Base-by-base conservation (phyloP, 2,888 invertebrate genomes). In the Leptopilina syphax region DNA sequence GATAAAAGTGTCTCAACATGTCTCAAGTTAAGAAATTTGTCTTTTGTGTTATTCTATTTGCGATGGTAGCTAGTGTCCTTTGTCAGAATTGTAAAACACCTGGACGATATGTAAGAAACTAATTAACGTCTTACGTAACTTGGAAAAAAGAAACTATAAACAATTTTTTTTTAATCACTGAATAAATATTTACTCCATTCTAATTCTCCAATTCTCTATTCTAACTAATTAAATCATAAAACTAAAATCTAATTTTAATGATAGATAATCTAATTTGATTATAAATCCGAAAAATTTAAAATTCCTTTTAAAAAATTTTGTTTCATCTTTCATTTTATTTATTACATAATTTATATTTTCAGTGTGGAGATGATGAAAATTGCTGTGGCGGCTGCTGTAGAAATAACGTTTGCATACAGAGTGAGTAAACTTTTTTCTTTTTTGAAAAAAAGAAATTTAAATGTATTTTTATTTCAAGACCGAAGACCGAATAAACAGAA, bases 341-440 rank as follows among this genome's bases (percentile, higher is more conserved):
- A 66, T 65, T 18, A 34, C 34, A 34, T 34, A 34, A 34, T 60
- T 60, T 60, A 7, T 7, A 60, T 77, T 91, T 92, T 9, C 89
- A 93, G 93, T 93, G 93, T 81, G 87, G 86, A 1, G 93, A 93
- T 83, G 92, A 93, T 78, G 93, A 93, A 77, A 92, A 93, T 79
- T 94, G 94, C 83, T 94, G 94, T 84, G 94, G 94, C 1, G 94
- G 94, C 0, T 94, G 94, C 86, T 94, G 94, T 81, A 92, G 93
- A 78, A 87, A 90, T 54, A 93, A 93, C 80, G 90, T 91, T 78
- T 94, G 94, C 84, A 91, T 93, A 79, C 93, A 94, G 78, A 94
- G 94, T 94, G 89, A 92, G 93, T 88, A 3, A 18, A 41, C 18
- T 47, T 63, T 68, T 34, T 34, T 34, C 4, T 2, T 34, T 34